Evolutionary conservation across 2,797 vertebrate species (phyloP), one percentile per base, ranked within the genome.

Genomic region (Cossypha dichroa): DNA sequence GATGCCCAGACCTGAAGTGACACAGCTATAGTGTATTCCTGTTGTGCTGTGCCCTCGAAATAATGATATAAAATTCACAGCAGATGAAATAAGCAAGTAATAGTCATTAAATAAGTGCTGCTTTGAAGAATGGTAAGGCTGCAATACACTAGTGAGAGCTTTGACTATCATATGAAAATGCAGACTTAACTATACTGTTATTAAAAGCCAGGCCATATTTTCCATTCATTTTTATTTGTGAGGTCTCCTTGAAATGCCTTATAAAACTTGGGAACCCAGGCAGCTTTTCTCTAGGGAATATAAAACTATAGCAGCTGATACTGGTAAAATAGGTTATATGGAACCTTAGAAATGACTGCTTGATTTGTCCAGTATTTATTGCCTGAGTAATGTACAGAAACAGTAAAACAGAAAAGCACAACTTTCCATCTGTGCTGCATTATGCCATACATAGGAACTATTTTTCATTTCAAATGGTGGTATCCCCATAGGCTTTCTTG

Each of bases 391-490:
- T 85, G 48, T 63, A 93, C 80, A 97, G 95, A 97, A 97, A 97
- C 60, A 89, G 94, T 88, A 94, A 97, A 95, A 83, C 89, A 97
- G 82, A 90, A 94, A 96, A 92, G 88, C 96, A 85, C 97, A 96
- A 77, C 93, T 97, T 97, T 97, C 97, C 97, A 98, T 98, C 96
- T 97, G 95, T 90, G 89, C 93, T 95, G 88, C 90, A 95, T 97
- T 97, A 98, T 74, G 56, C 96, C 96, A 93, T 92, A 91, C 69
- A 49, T 73, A 96, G 95, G 94, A 95, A 82, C 83, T 92, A 95
- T 97, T 98, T 97, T 97, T 98, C 97, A 97, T 95, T 63, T 95
- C 94, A 92, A 97, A 95, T 96, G 90, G 79, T 90, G 85, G 95
- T 91, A 87, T 90, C 75, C 94, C 93, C 2, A 1, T 74, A 94